Percentiles rank a stretch among this genome's conserved stretches.
phyloP scores from a whole-genome alignment of 1,140 invertebrate genomes.

The Brachionus koreanus region DNA sequence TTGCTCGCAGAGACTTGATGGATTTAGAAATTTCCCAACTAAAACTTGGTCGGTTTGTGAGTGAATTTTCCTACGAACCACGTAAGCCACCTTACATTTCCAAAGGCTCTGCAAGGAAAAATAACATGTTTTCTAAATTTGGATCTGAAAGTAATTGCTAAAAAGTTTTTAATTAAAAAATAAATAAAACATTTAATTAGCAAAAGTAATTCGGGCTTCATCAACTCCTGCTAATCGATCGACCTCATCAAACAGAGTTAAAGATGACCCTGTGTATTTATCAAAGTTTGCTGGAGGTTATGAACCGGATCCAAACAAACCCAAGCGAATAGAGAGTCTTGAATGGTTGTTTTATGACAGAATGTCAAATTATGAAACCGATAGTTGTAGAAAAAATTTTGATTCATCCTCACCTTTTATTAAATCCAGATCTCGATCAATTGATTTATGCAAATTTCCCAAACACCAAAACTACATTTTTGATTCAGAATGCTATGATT shows the following conservation, averaged over 20 bases:
- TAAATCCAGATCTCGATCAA: constrained; percentile 47
- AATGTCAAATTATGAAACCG: constrained; percentile 78
- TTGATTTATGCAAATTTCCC: constrained; percentile 49
- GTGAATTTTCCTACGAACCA: neutral
- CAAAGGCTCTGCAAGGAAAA: neutral
- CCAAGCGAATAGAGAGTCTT: constrained; percentile 84
- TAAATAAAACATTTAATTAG: neutral
- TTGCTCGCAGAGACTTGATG: neutral
- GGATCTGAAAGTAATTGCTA: neutral
- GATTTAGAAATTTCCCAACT: neutral
- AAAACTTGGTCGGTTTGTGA: neutral
- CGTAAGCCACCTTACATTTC: neutral
- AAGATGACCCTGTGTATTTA: constrained; percentile 94
- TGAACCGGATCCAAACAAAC: constrained; percentile 77
- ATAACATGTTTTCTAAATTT: neutral
- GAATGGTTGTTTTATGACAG: constrained; percentile 79
- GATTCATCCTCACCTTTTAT: neutral
- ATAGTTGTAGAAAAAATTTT: constrained; percentile 47
- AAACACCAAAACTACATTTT: constrained; percentile 2
- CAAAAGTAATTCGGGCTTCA: neutral
- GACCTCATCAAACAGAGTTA: neutral
- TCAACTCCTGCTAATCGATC: neutral
- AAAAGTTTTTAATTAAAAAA: neutral
- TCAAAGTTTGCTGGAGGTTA: constrained; percentile 93
- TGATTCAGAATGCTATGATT: neutral